Percentiles rank a stretch among this genome's conserved stretches.
These are phyloP conservation scores for Ellobius talpinus DNA, from an alignment of 2,113 vertebrate genomes.

Conservation along the genomic window DNA sequence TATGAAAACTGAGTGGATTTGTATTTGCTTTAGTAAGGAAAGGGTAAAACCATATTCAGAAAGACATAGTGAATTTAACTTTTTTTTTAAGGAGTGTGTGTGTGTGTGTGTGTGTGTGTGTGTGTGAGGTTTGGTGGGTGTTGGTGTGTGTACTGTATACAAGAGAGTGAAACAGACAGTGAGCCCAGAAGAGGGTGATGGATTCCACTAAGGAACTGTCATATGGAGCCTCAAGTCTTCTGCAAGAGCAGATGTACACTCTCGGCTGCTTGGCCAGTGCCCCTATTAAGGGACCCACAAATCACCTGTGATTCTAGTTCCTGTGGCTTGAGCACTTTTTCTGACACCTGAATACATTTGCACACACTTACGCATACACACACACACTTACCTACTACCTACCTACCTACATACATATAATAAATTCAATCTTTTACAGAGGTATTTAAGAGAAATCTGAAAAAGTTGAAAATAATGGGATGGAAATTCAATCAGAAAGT, in stretches of 20 bases:
- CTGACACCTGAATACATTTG: background rate
- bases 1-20: background rate
- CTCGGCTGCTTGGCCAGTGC: background rate
- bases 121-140: background rate
- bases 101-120: background rate
- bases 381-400: background rate
- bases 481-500: background rate
- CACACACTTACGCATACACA: background rate
- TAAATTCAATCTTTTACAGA: background rate
- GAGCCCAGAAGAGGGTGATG: background rate
- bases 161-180: background rate
- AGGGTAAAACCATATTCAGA: background rate
- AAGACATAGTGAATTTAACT: background rate
- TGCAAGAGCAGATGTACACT: background rate
- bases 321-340: background rate
- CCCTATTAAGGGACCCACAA: background rate
- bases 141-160: background rate
- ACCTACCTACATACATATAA: too few relatives aligned
- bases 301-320: background rate
- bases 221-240: too few relatives aligned
- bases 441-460: background rate
- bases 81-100: background rate
- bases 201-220: background rate
- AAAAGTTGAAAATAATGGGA: background rate
- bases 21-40: conserved; percentile 3